Evolutionary conservation across 2,888 invertebrate species (phyloP).

Genomic region (Eilema griseolum): DNA sequence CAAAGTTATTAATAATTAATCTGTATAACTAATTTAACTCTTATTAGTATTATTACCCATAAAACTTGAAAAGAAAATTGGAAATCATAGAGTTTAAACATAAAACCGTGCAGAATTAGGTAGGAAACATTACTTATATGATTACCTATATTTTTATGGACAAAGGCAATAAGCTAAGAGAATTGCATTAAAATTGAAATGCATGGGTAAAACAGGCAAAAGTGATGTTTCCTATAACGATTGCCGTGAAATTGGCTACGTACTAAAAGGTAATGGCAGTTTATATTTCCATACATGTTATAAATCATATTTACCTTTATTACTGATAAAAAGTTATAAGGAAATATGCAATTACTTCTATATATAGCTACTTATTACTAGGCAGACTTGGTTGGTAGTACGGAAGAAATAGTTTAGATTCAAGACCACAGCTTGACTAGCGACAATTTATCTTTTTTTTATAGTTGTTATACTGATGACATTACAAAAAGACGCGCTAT

Average conservation of each 20-base stretch:
- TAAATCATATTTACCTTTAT: conserved; percentile 52
- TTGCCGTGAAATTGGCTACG: conserved; percentile 62
- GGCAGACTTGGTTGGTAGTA: too few species aligned
- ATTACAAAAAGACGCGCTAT: too few species aligned
- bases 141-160: conserved; percentile 49
- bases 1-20: conserved; percentile 5
- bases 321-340: conserved; percentile 49
- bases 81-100: conserved; percentile 19
- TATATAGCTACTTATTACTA: background rate
- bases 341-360: conserved; percentile 29
- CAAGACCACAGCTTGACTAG: background rate
- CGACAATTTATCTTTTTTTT: background rate
- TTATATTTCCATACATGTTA: conserved; percentile 55
- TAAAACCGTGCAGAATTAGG: conserved; percentile 40
- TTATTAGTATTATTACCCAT: conserved; percentile 10
- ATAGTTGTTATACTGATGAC: background rate
- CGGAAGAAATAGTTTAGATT: background rate
- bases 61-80: conserved; percentile 21
- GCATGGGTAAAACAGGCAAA: conserved; percentile 58
- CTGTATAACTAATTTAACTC: conserved; percentile 7
- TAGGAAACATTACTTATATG: conserved; percentile 34
- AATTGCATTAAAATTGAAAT: conserved; percentile 63
- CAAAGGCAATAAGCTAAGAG: conserved; percentile 52
- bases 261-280: conserved; percentile 47
- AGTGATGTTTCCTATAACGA: conserved; percentile 54